A percentile compares a stretch with the other conserved stretches of the same genome.
Evolutionary conservation across 2,888 invertebrate species (phyloP).

Genomic region (Nezara viridula): DNA sequence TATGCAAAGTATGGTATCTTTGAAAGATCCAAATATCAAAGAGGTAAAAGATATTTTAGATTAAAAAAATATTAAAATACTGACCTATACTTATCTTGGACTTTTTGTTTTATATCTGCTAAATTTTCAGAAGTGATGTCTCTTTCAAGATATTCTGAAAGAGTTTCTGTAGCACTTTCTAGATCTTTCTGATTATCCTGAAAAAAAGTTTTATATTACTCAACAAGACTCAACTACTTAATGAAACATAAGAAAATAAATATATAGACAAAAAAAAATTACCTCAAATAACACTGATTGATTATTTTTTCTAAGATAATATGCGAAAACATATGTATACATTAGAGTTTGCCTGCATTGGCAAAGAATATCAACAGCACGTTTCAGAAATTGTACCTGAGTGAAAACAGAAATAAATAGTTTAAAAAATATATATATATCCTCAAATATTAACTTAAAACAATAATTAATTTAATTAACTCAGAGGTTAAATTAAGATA

Average conservation of each 20-base stretch:
- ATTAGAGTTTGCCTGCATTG: slow-evolving; percentile 97
- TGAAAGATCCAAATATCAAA: no score
- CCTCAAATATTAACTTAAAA: background rate
- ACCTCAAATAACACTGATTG: slow-evolving; percentile 97
- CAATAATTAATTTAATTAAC: background rate
- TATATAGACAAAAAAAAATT: slow-evolving; percentile 65
- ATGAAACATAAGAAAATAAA: background rate
- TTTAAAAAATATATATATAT: background rate
- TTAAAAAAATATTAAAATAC: background rate
- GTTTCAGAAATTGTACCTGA: slow-evolving; percentile 96
- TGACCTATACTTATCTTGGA: slow-evolving; percentile 96
- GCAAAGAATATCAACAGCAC: slow-evolving; percentile 96
- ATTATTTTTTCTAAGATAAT: slow-evolving; percentile 97
- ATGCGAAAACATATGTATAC: slow-evolving; percentile 99
- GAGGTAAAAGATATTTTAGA: background rate
- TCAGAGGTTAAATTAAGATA: background rate
- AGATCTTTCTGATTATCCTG: slow-evolving; percentile 96
- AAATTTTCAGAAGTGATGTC: slow-evolving; percentile 98
- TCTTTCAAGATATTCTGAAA: slow-evolving; percentile 97
- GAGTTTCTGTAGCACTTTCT: slow-evolving; percentile 96
- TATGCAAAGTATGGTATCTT: no score
- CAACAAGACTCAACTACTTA: background rate
- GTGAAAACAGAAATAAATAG: background rate
- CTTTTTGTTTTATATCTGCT: slow-evolving; percentile 97
- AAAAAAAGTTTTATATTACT: slow-evolving; percentile 56